Percentiles rank a stretch among this genome's conserved stretches.
Conservation (phyloP, 2,797 vertebrate genomes). For the Adrianichthys oophorus region DNA sequence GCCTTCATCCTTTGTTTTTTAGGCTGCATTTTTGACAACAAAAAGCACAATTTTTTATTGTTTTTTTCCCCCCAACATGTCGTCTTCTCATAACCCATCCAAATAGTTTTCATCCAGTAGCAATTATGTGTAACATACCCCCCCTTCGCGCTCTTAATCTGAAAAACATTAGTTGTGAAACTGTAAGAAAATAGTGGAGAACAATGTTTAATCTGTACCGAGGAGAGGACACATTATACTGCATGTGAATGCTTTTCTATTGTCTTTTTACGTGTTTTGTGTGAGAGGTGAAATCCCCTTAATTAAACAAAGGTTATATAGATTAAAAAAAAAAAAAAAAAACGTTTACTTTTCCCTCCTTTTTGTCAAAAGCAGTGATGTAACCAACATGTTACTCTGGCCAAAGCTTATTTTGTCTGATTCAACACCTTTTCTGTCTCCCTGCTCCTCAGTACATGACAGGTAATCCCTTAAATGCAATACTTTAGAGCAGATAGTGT, state of each 20-base stretch:
- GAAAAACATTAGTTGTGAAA: constrained; percentile 80
- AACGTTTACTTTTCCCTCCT: constrained; percentile 78
- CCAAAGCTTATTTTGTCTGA: constrained; percentile 74
- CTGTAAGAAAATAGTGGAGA: constrained; percentile 78
- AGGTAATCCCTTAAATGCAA: constrained; percentile 76
- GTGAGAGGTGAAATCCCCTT: constrained; percentile 82
- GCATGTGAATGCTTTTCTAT: constrained; percentile 90
- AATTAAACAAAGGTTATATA: neutral
- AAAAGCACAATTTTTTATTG: constrained; percentile 73
- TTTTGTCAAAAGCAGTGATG: constrained; percentile 81
- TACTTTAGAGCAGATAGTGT: constrained; percentile 64
- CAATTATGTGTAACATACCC: constrained; percentile 75
- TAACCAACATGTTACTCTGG: constrained; percentile 73
- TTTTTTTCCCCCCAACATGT: constrained; percentile 40
- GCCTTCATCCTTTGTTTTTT: constrained; percentile 9
- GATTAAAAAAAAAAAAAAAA: neutral
- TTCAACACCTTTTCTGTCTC: constrained; percentile 50
- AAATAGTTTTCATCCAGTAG: constrained; percentile 45
- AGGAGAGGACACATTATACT: constrained; percentile 82
- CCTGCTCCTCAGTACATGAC: constrained; percentile 43
- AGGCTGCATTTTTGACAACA: constrained; percentile 31
- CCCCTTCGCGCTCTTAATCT: constrained; percentile 48
- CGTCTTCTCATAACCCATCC: constrained; percentile 34
- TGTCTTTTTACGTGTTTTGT: constrained; percentile 89
- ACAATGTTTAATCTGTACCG: constrained; percentile 71